These are phyloP conservation scores for Escarpia spicata DNA, from an alignment of 2,888 invertebrate species.

Conservation along the genomic window DNA sequence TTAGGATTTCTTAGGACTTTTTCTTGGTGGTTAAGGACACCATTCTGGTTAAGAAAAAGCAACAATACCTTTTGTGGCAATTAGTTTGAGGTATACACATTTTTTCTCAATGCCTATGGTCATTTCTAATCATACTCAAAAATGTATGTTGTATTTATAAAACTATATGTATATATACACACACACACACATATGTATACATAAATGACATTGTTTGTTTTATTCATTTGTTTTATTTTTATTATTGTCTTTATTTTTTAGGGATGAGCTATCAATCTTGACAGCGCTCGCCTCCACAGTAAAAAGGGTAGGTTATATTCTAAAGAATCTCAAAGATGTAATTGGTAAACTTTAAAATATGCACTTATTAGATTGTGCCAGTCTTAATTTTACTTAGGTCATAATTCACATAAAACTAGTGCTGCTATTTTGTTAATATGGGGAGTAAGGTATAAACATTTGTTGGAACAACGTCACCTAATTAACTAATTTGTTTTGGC, in stretches of 20 bases:
- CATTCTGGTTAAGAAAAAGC: too few species aligned
- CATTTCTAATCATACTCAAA: too few species aligned
- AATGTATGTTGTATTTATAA: too few species aligned
- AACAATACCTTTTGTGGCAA: too few species aligned
- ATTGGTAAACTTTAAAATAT: not conserved
- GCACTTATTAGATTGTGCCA: not conserved
- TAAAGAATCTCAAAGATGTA: not conserved
- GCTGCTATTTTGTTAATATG: not conserved
- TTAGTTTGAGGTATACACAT: too few species aligned
- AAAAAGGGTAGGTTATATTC: slow-evolving; percentile 29
- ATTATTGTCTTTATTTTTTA: slow-evolving; percentile 27
- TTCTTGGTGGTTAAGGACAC: too few species aligned
- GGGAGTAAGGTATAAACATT: not conserved
- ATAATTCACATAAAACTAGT: not conserved
- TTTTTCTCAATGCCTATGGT: too few species aligned
- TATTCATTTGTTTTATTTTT: not conserved
- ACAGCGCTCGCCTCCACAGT: slow-evolving; percentile 47
- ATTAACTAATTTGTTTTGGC: not conserved
- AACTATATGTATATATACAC: not conserved
- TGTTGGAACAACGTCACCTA: not conserved
- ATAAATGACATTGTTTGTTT: not conserved
- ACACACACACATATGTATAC: not conserved
- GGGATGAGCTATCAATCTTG: slow-evolving; percentile 40
- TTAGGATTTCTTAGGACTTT: too few species aligned
- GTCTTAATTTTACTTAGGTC: not conserved